Evolutionary conservation across 2,113 vertebrate species (phyloP), one percentile per base, ranked within the genome.

Genomic region (Oceanodroma tethys): DNA sequence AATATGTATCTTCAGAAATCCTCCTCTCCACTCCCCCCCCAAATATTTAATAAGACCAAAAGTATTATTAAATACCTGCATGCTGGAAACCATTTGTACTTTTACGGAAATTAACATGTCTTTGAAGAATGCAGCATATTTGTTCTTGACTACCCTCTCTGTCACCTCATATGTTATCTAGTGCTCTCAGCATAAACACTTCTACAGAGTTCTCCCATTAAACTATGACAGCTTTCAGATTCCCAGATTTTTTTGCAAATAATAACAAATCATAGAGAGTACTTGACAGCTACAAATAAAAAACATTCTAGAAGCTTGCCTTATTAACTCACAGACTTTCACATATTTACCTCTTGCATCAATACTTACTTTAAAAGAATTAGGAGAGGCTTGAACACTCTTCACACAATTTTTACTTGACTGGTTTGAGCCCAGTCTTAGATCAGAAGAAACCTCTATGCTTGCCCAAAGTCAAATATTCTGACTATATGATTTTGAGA

Each of bases 11-110:
- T 91, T 91, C 47, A 89, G 12, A 60, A 91, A 48, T 38, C 26
- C 17, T 62, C 27, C 9, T 50, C 10, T 9, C 21, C 0, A 1
- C 8, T 76, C 7, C 15, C 3, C 4, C 3, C 2, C 10, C 18
- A 67, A 81, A 50, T 32, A 60, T 17, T 63, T 45, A 38, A 38
- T 42, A 65, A 80, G 29, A 27, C 4, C 13, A 53, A 56, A 72
- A 62, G 7, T 13, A 22, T 74, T 70, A 74, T 58, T 88, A 74
- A 93, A 82, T 53, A 30, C 5, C 17, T 53, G 4, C 9, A 58
- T 13, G 4, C 5, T 83, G 19, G 47, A 88, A 86, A 42, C 0
- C 6, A 18, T 86, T 62, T 92, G 5, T 11, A 45, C 3, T 68
- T 75, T 52, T 34, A 27, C 32, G 23, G 47, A 82, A 86, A 72